Evolutionary conservation across 2,797 vertebrate species (phyloP).

Genomic region (Lycodopsis pacificus): DNA sequence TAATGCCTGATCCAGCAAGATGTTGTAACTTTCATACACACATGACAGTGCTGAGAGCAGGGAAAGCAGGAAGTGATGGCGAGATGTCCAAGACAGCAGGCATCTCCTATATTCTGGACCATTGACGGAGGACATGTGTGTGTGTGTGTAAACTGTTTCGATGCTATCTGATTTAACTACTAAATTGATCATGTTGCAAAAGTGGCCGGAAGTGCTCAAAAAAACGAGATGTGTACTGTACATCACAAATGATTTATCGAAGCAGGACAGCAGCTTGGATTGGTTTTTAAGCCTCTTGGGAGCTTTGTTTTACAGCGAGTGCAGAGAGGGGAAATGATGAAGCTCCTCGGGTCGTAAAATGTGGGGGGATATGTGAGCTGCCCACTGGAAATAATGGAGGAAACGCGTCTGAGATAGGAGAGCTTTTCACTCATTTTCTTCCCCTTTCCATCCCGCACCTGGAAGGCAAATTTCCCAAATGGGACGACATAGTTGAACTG

Average conservation of each 20-base stretch:
- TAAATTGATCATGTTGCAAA: slow-evolving; percentile 65
- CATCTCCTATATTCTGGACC: slow-evolving; percentile 60
- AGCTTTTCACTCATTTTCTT: slow-evolving; percentile 45
- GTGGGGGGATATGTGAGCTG: slow-evolving; percentile 50
- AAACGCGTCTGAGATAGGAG: slow-evolving; percentile 34
- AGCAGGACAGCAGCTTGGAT: slow-evolving; percentile 53
- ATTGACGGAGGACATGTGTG: slow-evolving; percentile 68
- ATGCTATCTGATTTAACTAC: slow-evolving; percentile 66
- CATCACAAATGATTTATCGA: slow-evolving; percentile 69
- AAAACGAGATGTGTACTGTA: slow-evolving; percentile 40
- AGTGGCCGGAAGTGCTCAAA: slow-evolving; percentile 54
- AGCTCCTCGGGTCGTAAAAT: slow-evolving; percentile 63
- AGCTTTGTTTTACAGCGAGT: slow-evolving; percentile 58
- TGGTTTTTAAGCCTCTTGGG: slow-evolving; percentile 55
- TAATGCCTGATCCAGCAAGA: slow-evolving; percentile 54
- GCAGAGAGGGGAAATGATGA: slow-evolving; percentile 48
- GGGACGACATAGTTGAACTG: slow-evolving; percentile 42
- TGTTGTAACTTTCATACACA: slow-evolving; percentile 68
- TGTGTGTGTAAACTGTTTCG: slow-evolving; percentile 70
- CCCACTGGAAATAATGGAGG: slow-evolving; percentile 58
- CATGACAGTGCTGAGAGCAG: slow-evolving; percentile 67
- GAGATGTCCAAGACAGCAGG: slow-evolving; percentile 55
- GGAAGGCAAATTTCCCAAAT: slow-evolving; percentile 45
- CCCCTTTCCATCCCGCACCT: slow-evolving; percentile 17
- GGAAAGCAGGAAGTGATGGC: slow-evolving; percentile 75